Conservation (phyloP, 2,797 vertebrate species). For the Enoplosus armatus region DNA sequence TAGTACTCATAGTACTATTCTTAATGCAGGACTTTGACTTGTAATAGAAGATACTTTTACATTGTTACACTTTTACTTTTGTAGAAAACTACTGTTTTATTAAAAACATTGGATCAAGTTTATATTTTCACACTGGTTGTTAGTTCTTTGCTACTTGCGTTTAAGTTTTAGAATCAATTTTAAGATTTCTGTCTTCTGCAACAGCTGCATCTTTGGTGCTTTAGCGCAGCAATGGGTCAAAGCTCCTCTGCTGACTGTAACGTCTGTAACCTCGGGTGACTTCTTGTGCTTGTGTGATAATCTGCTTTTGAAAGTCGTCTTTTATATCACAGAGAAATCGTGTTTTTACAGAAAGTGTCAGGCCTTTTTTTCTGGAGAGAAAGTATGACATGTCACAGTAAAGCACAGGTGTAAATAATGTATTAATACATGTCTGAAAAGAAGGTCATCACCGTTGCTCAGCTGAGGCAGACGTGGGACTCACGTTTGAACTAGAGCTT, state of each 20-base stretch:
- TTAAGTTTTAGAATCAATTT: not conserved
- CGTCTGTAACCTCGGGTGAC: constrained; percentile 5
- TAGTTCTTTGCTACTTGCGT: not conserved
- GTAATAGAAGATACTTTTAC: not conserved
- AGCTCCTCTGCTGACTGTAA: not conserved
- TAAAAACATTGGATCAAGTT: not conserved
- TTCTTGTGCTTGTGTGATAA: not conserved
- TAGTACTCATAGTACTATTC: too few species aligned
- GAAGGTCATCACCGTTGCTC: too few species aligned
- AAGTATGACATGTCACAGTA: not conserved
- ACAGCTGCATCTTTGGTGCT: not conserved
- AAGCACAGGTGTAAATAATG: constrained; percentile 23
- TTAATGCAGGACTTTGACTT: not conserved
- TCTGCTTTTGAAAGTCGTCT: not conserved
- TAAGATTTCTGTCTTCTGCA: constrained; percentile 6
- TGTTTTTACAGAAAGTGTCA: not conserved
- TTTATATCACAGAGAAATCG: constrained; percentile 15
- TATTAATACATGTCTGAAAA: constrained; percentile 45
- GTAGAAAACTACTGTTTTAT: not conserved
- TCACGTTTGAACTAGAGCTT: constrained; percentile 25
- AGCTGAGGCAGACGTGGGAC: constrained; percentile 31
- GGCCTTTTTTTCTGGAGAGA: not conserved
- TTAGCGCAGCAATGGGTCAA: not conserved
- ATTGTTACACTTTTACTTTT: not conserved
- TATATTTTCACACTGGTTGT: not conserved